Base-by-base conservation (phyloP, 2,888 invertebrate genomes). In the Operophtera brumata region DNA sequence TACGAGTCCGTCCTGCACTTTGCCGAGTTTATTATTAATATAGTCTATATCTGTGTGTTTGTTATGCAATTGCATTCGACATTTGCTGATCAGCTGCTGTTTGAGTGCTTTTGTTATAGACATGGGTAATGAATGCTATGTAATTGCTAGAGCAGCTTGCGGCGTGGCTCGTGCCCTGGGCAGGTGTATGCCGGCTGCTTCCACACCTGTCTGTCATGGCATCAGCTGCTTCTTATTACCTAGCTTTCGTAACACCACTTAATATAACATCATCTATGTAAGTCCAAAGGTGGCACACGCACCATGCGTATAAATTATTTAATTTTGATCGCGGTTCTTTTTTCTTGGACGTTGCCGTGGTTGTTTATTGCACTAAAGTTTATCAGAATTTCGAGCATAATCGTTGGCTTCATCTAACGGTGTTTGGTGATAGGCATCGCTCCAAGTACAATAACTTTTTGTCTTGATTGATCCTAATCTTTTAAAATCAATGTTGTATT, bases 191-290 rank as follows among this genome's bases (percentile, higher is more conserved):
- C 85, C 88, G 83, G 86, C 84, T 89, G 87, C 80, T 71, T 61
- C 78, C 82, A 78, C 89, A 91, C 91, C 91, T 90, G 91, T 85
- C 91, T 90, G 91, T 85, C 86, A 65, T 60, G 65, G 46, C 73
- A 80, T 86, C 87, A 86, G 87, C 88, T 88, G 88, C 86, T 77
- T 75, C 80, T 81, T 75, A 66, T 73, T 78, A 79, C 75, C 78
- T 74, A 75, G 76, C 52, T 52, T 50, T 57, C 49, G 48, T 58
- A 57, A 58, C 45, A 54, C 44, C 39, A 52, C 36, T 43, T 47
- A 49, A 42, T 54, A 44, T 41, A 43, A 50, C 46, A 45, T 42
- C 42, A 26, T 49, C 45, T 56, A 52, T 45, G 26, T 40, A 39
- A 48, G 4, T 40, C 14, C n/a, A 52, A 45, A 54, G 40, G 43